A percentile compares a stretch with the other conserved stretches of the same genome.
Evolutionary conservation across 2,113 vertebrate species (phyloP).

Genomic region (Nansenia antarctica): DNA sequence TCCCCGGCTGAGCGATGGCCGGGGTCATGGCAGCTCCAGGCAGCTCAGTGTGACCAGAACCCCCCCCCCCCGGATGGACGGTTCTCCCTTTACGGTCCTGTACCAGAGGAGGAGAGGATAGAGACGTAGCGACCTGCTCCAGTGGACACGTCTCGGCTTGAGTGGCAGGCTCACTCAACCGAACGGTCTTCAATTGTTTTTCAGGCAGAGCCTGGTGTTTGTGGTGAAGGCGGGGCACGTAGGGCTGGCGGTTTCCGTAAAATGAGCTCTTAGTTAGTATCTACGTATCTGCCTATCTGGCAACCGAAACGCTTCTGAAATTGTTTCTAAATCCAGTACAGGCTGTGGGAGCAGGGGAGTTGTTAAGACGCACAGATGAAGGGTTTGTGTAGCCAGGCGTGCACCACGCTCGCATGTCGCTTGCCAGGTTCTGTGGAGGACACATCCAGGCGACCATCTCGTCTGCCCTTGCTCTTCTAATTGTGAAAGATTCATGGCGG

Average conservation of each 20-base stretch:
- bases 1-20: conserved; percentile 64
- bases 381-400: neutral
- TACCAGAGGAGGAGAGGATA: conserved; percentile 23
- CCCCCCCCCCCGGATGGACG: conserved; percentile 44
- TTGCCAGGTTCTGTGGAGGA: conserved; percentile 5
- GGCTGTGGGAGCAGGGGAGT: no score
- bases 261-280: no score
- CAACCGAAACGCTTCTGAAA: no score
- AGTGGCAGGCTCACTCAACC: no score
- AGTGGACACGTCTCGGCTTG: neutral
- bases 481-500: neutral
- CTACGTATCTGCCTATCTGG: no score
- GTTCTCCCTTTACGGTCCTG: conserved; percentile 19
- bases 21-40: conserved; percentile 63
- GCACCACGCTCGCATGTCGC: no score
- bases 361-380: neutral
- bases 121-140: conserved; percentile 27
- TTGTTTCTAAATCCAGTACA: no score
- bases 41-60: conserved; percentile 65
- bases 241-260: no score
- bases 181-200: no score
- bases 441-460: conserved; percentile 27
- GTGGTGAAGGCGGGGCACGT: no score
- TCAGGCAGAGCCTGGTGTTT: no score
- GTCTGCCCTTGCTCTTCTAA: conserved; percentile 7